Evolutionary conservation across 2,797 vertebrate species (phyloP), one percentile per base, ranked within the genome.

Genomic region (Falco berigora): DNA sequence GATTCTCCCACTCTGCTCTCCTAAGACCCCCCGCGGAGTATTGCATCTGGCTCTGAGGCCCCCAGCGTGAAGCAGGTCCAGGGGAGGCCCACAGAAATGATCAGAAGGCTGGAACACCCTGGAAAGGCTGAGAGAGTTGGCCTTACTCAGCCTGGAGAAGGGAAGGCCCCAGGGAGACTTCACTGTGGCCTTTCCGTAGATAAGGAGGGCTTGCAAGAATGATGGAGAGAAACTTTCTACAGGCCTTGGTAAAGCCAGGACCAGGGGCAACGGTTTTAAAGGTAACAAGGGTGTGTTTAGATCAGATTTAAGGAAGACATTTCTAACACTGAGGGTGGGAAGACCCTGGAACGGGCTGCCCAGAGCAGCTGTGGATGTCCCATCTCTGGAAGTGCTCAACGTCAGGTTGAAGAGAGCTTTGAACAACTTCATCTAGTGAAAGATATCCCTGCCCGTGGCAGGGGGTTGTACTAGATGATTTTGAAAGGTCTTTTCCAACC

Each of bases 341-440:
- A 66, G 50, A 68, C 25, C 7, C 3, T 64, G n/a, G 32, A 75
- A 68, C 53, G 68, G 28, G 38, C 46, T 92, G 64, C 30, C 21
- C 50, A 73, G 73, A 64, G 55, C 72, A 88, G 19, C 42, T 52
- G 36, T 40, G 64, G 64, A 44, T 62, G 50, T 3, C 8, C 24
- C 23, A 20, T 16, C 3, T 6, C 14, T 59, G 25, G 47, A 78
- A 30, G 2, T 18, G 10, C 53, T 78, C 44, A 55, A 46, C 19
- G 5, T 5, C n/a, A 75, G 14, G 16, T 0, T 59, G 20, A 32
- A 50, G 3, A 2, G 34, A 8, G 44, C 36, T 75, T 34, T 46
- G 59, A 90, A 44, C 30, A 82, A 47, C 25, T 9, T 63, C 21
- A 5, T 52, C 36, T 38, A 32, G 20, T 20, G 12, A 10, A 44